These are phyloP conservation scores for Phaenicophaeus curvirostris DNA, from an alignment of 2,797 vertebrate genomes.

Conservation along the genomic window DNA sequence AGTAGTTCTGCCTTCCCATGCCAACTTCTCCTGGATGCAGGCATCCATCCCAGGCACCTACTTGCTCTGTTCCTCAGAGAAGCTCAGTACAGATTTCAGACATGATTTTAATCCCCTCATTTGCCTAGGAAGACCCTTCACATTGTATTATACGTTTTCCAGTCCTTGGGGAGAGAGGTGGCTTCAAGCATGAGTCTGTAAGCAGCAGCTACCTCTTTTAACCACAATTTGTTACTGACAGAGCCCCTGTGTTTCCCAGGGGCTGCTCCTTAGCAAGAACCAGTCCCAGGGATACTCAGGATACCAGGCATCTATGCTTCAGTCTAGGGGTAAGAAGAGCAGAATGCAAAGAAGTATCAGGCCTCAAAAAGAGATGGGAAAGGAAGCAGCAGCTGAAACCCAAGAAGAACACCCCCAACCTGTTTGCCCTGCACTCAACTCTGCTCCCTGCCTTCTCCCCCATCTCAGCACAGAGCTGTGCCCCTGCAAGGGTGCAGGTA, in stretches of 20 bases:
- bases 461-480: not conserved
- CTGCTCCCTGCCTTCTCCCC: not conserved
- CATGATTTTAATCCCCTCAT: not conserved
- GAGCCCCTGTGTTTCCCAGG: not conserved
- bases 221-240: not conserved
- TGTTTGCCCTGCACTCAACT: not conserved
- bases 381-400: not conserved
- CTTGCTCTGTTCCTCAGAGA: not conserved
- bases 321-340: not conserved
- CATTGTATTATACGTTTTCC: constrained; percentile 20
- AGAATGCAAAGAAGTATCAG: not conserved
- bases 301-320: not conserved
- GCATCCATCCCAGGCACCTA: accelerated
- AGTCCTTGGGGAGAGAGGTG: not conserved
- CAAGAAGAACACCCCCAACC: not conserved
- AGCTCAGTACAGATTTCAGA: not conserved
- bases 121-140: not conserved
- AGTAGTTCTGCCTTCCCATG: not conserved
- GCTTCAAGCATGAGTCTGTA: not conserved
- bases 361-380: not conserved
- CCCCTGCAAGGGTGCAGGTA: not conserved
- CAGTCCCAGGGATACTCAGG: not conserved
- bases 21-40: accelerated
- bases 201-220: not conserved
- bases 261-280: not conserved